Evolutionary conservation across 2,888 invertebrate genomes (phyloP), one percentile per base, ranked within the genome.

Genomic region (Philereme vetulata): DNA sequence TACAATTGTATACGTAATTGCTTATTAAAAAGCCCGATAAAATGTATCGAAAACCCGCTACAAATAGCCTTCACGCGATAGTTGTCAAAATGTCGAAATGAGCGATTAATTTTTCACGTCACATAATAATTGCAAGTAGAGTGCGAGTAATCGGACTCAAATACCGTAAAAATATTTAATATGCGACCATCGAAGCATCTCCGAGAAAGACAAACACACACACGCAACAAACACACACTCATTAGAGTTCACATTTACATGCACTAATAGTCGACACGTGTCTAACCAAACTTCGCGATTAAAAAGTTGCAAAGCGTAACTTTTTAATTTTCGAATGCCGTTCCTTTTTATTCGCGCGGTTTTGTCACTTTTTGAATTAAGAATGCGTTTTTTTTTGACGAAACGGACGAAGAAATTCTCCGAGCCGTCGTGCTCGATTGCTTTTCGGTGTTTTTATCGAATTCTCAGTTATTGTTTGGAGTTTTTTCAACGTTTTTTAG

Each of bases 201-300:
- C 75, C 71, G 77, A 80, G 77, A 84, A 77, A 82, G 68, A 81
- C 82, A 77, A 21, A 81, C 78, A 81, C 78, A 74, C 72, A 67
- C 71, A 81, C 82, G 73, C 89, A 88, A 90, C 90, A 81, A 43
- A 54, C 75, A 75, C 77, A 74, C 77, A 81, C 86, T 90, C 88
- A 90, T 90, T 92, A 90, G 83, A 80, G 72, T 73, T 87, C 90
- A 91, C 90, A 89, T 89, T 88, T 86, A 89, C 88, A 88, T 88
- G 56, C 85, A 86, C 87, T 84, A 84, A 86, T 82, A 51, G 77
- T 77, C 67, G 66, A 70, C 88, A 90, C 89, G 89, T 88, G 87
- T 66, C 68, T 60, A 68, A 77, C 76, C 80, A 46, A 79, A 76
- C 74, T 72, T 75, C 70, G 75, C 72, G 75, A 80, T 76, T 77